Evolutionary conservation across 2,888 invertebrate species (phyloP).

Genomic region (Spatulosminthurus flaviceps): DNA sequence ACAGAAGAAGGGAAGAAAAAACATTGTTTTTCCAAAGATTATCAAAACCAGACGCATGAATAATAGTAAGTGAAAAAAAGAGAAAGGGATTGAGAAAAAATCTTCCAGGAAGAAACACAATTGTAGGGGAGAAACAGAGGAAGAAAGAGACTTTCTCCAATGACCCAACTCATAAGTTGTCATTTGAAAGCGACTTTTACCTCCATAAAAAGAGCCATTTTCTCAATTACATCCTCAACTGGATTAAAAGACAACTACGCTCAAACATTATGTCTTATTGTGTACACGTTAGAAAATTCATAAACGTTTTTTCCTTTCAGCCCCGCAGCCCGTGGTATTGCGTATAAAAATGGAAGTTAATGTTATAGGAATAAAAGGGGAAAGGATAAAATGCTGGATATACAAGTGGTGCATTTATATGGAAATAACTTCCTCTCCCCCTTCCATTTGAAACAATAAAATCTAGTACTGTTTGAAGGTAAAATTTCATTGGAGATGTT

Average conservation of each 20-base stretch:
- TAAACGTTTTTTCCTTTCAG: too few species aligned
- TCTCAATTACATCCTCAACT: slow-evolving; percentile 55
- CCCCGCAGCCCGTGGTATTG: too few species aligned
- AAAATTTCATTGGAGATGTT: too few species aligned
- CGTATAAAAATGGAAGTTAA: too few species aligned
- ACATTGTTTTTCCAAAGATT: too few species aligned
- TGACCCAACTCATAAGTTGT: slow-evolving; percentile 56
- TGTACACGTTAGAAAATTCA: slow-evolving; percentile 18
- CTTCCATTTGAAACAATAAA: too few species aligned
- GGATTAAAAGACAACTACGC: slow-evolving; percentile 51
- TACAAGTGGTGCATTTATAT: too few species aligned
- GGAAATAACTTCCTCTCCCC: too few species aligned
- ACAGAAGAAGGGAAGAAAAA: too few species aligned
- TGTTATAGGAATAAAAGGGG: too few species aligned
- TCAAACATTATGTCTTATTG: background rate
- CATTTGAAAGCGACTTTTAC: slow-evolving; percentile 58
- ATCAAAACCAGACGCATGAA: slow-evolving; percentile 19
- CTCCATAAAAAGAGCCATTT: slow-evolving; percentile 58
- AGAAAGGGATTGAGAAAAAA: slow-evolving; percentile 31
- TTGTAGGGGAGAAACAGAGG: background rate
- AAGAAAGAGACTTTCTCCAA: slow-evolving; percentile 22
- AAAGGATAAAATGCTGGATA: too few species aligned
- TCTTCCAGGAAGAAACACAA: background rate
- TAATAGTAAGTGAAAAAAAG: slow-evolving; percentile 20
- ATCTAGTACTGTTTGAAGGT: too few species aligned